Evolutionary conservation across 2,113 vertebrate genomes (phyloP), one percentile per base, ranked within the genome.

Genomic region (Pterophyllum scalare): DNA sequence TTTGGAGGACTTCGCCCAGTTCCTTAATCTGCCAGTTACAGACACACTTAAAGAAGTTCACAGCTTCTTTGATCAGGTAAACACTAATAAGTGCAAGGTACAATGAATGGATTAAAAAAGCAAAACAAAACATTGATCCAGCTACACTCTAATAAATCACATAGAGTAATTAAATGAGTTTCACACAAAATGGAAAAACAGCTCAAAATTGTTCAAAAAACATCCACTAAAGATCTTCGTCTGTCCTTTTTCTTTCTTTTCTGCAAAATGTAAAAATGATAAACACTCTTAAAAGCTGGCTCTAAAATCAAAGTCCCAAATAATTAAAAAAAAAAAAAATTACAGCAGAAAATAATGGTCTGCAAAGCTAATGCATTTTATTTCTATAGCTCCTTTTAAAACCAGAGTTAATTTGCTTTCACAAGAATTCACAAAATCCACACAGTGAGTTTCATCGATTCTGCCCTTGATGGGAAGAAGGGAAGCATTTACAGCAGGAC

Each of bases 1-100:
- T 26, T 61, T 97, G 10, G 79, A 96, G 0, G 96, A 95, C 84
- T 97, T 99, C 33, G 96, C 97, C 0, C 95, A 93, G 8, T 96
- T 96, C 87, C 89, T 99, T 83, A 94, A 90, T 52, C 90, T 97
- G 61, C 95, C 96, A 2, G 72, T 96, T 46, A 97, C 97, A 3
- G 94, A 97, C 38, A 83, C 89, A 0, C 95, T 99, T 79, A 92
- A 87, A 87, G 96, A 95, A 62, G 91, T 98, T 88, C 97, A 97
- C 91, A 91, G 91, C 0, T 94, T 98, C 70, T 98, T 99, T 75
- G 96, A 97, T 15, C 96, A 98, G 97, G 98, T 98, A 88, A 84
- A 70, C 9, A 43, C 26, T 28, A 4, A 49, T 2, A 75, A 10
- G 9, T 0, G 1, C 19, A 31, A 11, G 43, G 20, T 52, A 28